These are phyloP conservation scores for Drosophila asahinai DNA, from an alignment of 1,140 invertebrate species.

Conservation along the genomic window DNA sequence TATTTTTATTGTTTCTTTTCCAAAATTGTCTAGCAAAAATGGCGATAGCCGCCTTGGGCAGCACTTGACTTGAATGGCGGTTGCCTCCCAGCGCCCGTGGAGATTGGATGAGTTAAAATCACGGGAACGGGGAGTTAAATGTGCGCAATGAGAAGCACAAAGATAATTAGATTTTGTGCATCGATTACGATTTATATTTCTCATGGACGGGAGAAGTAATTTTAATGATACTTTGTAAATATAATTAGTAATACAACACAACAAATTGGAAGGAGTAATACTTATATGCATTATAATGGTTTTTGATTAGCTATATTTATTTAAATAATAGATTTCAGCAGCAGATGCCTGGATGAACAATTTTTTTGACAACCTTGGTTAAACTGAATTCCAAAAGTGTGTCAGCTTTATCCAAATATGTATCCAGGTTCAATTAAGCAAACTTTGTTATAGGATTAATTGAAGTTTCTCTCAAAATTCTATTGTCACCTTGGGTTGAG, in stretches of 20 bases:
- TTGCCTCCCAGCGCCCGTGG: background rate
- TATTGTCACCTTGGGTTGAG: background rate
- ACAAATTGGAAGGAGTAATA: too few species aligned
- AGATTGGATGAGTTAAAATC: slow-evolving; percentile 8
- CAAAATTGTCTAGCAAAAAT: slow-evolving; percentile 79
- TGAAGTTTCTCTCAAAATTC: background rate
- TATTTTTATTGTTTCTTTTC: slow-evolving; percentile 76
- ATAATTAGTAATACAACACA: background rate
- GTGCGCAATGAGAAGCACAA: background rate
- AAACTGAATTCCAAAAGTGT: too few species aligned
- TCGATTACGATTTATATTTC: slow-evolving; percentile 35
- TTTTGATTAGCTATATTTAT: background rate
- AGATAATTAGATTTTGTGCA: slow-evolving; percentile 50
- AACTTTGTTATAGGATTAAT: background rate
- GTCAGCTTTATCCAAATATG: too few species aligned
- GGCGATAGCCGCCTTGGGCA: slow-evolving; percentile 61
- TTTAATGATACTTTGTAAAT: background rate
- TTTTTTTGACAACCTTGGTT: background rate
- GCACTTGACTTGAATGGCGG: slow-evolving; percentile 50
- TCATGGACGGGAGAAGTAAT: too few species aligned
- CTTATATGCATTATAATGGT: background rate
- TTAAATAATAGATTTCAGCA: background rate
- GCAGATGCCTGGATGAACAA: too few species aligned
- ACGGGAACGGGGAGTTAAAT: background rate
- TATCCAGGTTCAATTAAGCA: background rate